Conservation (phyloP, 2,113 vertebrate species). For the Chloroceryle aenea region DNA sequence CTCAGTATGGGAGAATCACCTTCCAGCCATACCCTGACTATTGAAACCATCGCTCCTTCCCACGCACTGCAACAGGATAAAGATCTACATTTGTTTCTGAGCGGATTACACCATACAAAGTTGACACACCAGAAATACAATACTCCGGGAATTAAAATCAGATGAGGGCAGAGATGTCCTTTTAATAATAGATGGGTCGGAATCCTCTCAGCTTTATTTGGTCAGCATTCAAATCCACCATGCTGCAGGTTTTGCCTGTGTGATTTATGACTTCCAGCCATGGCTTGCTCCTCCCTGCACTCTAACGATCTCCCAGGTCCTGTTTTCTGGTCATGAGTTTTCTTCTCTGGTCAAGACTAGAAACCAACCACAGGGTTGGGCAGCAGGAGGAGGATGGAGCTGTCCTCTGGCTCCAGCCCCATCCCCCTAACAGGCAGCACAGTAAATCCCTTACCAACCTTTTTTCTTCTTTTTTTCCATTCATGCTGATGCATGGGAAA, state of each 20-base stretch:
- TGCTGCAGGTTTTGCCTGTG: background rate
- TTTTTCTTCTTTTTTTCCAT: background rate
- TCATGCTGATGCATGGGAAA: accelerated
- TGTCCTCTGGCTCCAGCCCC: background rate
- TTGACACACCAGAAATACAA: background rate
- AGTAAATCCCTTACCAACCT: background rate
- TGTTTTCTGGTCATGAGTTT: background rate
- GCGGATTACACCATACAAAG: background rate
- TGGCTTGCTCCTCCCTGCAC: accelerated
- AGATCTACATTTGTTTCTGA: background rate
- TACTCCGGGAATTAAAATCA: background rate
- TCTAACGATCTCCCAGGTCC: background rate
- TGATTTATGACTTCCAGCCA: background rate
- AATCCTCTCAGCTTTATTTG: background rate
- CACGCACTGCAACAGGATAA: background rate
- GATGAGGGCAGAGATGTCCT: background rate
- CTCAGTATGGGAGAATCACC: background rate
- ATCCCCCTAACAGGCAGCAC: background rate
- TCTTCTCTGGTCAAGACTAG: background rate
- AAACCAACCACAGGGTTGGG: background rate
- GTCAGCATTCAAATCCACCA: background rate
- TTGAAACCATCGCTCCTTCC: background rate
- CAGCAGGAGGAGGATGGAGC: background rate
- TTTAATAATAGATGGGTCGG: background rate
- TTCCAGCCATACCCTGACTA: background rate